Evolutionary conservation across 2,113 vertebrate genomes (phyloP).

Genomic region (Centropristis striata): DNA sequence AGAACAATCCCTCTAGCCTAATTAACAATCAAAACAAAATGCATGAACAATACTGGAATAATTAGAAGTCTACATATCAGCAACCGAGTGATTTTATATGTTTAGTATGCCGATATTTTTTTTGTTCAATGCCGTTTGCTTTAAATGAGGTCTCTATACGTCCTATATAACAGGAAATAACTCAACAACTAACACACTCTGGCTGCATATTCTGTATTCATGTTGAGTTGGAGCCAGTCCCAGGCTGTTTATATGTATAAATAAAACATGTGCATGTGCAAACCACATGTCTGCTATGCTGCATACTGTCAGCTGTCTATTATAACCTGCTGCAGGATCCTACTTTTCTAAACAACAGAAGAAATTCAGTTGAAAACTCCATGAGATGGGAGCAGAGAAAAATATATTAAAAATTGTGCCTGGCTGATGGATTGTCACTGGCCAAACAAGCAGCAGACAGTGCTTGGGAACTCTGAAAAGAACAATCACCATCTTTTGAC

Average conservation of each 20-base stretch:
- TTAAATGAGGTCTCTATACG: neutral
- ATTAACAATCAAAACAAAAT: neutral
- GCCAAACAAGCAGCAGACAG: neutral
- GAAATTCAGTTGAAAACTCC: constrained; percentile 9
- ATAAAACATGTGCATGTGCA: constrained; percentile 36
- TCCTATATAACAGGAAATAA: neutral
- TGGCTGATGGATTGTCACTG: constrained; percentile 24
- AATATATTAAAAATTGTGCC: neutral
- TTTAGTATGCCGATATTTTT: neutral
- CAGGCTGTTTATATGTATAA: constrained; percentile 16
- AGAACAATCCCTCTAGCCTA: neutral
- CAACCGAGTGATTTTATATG: neutral
- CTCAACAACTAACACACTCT: neutral
- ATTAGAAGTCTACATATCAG: neutral
- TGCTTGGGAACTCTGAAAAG: neutral
- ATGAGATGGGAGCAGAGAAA: constrained; percentile 2
- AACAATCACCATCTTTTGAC: constrained; percentile 17
- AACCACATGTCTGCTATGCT: constrained; percentile 17
- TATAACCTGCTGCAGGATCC: neutral
- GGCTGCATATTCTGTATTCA: neutral
- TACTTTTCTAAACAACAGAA: constrained; percentile 1
- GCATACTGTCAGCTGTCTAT: constrained; percentile 48
- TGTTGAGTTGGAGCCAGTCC: neutral
- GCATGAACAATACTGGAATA: neutral
- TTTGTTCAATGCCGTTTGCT: neutral